These are phyloP conservation scores for Phrynocephalus versicolor DNA, from an alignment of 2,113 vertebrate species.

Conservation along the genomic window DNA sequence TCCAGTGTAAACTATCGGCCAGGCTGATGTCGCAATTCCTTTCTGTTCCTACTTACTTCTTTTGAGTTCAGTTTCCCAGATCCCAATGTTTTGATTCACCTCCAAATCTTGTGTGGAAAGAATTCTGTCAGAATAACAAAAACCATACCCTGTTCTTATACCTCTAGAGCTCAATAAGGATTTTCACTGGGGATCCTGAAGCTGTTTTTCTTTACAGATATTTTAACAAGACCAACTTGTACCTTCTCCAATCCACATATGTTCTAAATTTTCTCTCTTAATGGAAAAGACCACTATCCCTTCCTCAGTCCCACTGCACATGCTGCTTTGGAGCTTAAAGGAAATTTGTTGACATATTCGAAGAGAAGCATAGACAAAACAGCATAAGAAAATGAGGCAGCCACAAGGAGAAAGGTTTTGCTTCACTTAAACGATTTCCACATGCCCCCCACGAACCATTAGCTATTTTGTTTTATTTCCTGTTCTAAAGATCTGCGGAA, in stretches of 20 bases:
- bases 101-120: slow-evolving; percentile 57
- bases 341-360: slow-evolving; percentile 73
- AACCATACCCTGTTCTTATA: slow-evolving; percentile 36
- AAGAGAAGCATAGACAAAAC: slow-evolving; percentile 73
- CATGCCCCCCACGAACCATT: slow-evolving; percentile 81
- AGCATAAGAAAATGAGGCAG: slow-evolving; percentile 71
- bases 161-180: slow-evolving; percentile 47
- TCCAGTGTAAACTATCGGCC: slow-evolving; percentile 24
- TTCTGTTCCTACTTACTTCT: slow-evolving; percentile 1
- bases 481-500: slow-evolving; percentile 83
- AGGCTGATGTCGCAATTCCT: slow-evolving; percentile 14
- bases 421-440: slow-evolving; percentile 84
- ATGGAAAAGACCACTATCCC: slow-evolving; percentile 39
- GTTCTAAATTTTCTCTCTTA: slow-evolving; percentile 77
- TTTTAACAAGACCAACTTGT: slow-evolving; percentile 77
- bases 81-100: slow-evolving; percentile 55
- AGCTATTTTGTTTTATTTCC: slow-evolving; percentile 91
- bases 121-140: slow-evolving; percentile 54
- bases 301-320: slow-evolving; percentile 7
- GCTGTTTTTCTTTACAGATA: slow-evolving; percentile 88
- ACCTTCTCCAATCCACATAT: slow-evolving; percentile 77
- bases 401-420: slow-evolving; percentile 59
- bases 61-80: slow-evolving; percentile 43
- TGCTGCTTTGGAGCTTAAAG: slow-evolving; percentile 62
- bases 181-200: slow-evolving; percentile 69